Evolutionary conservation across 1,140 invertebrate species (phyloP), one percentile per base, ranked within the genome.

Genomic region (Subanguina moxae): DNA sequence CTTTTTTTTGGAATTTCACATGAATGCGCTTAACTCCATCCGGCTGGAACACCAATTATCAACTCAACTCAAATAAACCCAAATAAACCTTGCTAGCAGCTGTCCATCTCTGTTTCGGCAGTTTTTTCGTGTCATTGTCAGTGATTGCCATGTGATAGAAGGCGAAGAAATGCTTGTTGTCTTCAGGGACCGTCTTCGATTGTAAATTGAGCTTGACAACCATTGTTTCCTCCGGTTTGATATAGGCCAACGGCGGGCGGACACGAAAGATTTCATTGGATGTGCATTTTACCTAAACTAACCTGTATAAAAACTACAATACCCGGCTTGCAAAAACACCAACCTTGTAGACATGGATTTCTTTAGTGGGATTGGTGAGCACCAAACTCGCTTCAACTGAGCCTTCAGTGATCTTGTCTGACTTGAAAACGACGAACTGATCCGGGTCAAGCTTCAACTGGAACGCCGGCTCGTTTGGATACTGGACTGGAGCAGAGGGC

Each of bases 241-340:
- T 42, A 43, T 30, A 76, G 0, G 66, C 72, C 23, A 74, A 43
- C 8, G 72, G 72, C 1, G 72, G 72, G 25, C 74, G 69, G n/a
- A 74, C 70, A 58, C 72, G 72, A 61, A 74, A 74, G 67, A 74
- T 75, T 72, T 74, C 73, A 64, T 74, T 74, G 17, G 74, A 76
- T 17, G 72, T 74, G 69, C 72, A 76, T 48, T 74, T 74, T 13
- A 73, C 57, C 62, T 76, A 66, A 66, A 45, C 43, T 11, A 45
- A 45, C 11, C 57, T 25, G 11, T 30, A 58, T 21, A 58, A 58
- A 58, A 58, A 13, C n/a, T 45, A 45, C 43, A 45, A 13, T n/a
- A 45, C n/a, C 11, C 43, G n/a, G 11, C 43, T 13, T 13, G 43
- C 57, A 21, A 23, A 42, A 58, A 45, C 43, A 45, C 57, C 11